Percentiles rank a stretch among this genome's conserved stretches.
Evolutionary conservation across 1,140 invertebrate genomes (phyloP).

Genomic region (Meteorus sp.): DNA sequence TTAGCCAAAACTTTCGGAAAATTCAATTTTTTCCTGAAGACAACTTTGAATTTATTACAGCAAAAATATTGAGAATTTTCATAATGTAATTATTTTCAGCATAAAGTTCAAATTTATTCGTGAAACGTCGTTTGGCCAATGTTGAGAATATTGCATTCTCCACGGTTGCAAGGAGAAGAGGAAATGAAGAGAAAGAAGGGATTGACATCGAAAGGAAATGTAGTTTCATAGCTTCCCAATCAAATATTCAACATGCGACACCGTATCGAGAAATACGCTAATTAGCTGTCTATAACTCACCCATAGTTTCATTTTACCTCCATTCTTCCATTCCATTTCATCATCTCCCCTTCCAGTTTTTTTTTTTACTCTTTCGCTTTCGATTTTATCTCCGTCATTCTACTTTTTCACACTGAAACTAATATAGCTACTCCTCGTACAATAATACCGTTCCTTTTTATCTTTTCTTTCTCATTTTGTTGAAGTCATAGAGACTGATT

Average conservation of each 20-base stretch:
- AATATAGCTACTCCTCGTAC: too few relatives aligned
- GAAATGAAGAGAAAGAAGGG: background rate
- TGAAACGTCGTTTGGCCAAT: background rate
- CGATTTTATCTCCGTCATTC: too few relatives aligned
- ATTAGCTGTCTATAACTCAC: constrained; percentile 21
- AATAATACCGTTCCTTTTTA: too few relatives aligned
- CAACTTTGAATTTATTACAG: constrained; percentile 2
- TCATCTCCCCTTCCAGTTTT: too few relatives aligned
- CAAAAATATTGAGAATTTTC: constrained; percentile 6
- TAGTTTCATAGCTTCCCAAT: constrained; percentile 10
- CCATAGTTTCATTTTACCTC: constrained; percentile 14
- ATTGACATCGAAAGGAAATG: background rate
- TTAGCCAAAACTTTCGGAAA: background rate
- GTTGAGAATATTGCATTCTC: too few relatives aligned
- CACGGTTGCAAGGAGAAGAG: background rate
- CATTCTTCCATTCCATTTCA: too few relatives aligned
- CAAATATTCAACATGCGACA: constrained; percentile 23
- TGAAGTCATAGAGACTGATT: too few relatives aligned
- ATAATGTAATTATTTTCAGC: constrained; percentile 3
- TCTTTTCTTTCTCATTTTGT: too few relatives aligned
- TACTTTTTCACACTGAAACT: too few relatives aligned
- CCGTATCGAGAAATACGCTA: constrained; percentile 8
- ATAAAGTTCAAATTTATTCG: background rate
- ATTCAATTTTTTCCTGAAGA: constrained; percentile 14
- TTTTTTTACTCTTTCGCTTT: too few relatives aligned